phyloP scores from a whole-genome alignment of 2,888 invertebrate species.

The Schrankia costaestrigalis region DNA sequence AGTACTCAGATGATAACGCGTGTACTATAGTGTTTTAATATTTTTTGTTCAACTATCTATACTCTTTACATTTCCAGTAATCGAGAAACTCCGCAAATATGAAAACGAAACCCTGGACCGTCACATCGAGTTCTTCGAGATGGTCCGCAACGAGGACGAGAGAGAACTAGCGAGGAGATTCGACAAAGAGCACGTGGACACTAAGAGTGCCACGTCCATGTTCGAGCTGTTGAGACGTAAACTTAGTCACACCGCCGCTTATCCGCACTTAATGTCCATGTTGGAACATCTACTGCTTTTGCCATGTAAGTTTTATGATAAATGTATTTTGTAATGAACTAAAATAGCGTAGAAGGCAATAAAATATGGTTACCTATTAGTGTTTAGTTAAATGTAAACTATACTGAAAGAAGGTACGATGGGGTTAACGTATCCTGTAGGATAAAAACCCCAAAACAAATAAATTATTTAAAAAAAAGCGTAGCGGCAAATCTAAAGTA shows the following conservation, averaged over 20 bases:
- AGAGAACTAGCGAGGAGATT: constrained; percentile 94
- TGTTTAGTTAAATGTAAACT: no score
- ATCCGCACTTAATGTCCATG: constrained; percentile 94
- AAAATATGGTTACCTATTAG: no score
- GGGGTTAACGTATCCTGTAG: no score
- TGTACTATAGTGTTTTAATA: not conserved
- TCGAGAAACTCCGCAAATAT: constrained; percentile 94
- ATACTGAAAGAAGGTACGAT: no score
- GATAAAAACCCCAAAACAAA: no score
- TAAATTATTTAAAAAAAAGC: no score
- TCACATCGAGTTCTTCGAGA: constrained; percentile 99
- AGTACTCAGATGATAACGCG: no score
- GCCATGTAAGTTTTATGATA: constrained; percentile 69
- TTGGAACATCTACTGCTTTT: constrained; percentile 93
- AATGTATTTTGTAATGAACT: no score
- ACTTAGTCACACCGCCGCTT: constrained; percentile 94
- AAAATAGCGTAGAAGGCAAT: not conserved
- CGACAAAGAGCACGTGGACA: constrained; percentile 95
- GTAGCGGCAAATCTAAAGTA: no score
- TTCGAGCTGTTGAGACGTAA: constrained; percentile 94
- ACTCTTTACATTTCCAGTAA: constrained; percentile 77
- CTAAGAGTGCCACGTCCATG: constrained; percentile 95
- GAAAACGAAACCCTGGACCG: constrained; percentile 97
- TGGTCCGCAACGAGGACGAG: constrained; percentile 98
- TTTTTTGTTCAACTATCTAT: no score